These are phyloP conservation scores for Platygyra sinensis DNA, from an alignment of 64 coral and sea anemone genomes.

Conservation along the genomic window DNA sequence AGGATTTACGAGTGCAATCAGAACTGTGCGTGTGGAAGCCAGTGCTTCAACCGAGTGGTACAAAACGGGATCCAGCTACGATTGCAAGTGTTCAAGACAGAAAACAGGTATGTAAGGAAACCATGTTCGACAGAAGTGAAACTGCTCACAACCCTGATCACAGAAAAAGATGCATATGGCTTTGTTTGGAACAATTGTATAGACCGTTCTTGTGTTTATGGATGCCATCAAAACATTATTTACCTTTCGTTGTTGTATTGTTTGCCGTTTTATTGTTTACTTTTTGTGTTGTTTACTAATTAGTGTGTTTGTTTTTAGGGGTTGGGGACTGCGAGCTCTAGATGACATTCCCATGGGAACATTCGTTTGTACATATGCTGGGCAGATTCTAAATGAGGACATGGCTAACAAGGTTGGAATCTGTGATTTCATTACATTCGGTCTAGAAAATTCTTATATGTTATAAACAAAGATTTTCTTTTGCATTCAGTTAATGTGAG, in stretches of 20 bases:
- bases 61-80: slow-evolving; percentile 90
- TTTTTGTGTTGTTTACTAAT: neutral
- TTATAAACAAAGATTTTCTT: too few relatives aligned
- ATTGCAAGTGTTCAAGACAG: slow-evolving; percentile 96
- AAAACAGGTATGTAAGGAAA: slow-evolving; percentile 65
- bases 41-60: slow-evolving; percentile 95
- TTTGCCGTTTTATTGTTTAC: neutral
- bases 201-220: too few relatives aligned
- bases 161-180: neutral
- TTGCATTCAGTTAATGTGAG: too few relatives aligned
- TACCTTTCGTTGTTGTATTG: neutral
- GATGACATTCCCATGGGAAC: slow-evolving; percentile 91
- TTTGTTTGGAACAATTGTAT: too few relatives aligned
- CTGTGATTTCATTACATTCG: neutral
- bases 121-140: too few relatives aligned
- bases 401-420: slow-evolving; percentile 77
- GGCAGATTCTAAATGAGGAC: slow-evolving; percentile 97
- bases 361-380: slow-evolving; percentile 94
- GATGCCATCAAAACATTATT: too few relatives aligned
- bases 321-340: slow-evolving; percentile 83
- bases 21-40: slow-evolving; percentile 80
- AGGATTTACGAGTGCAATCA: slow-evolving; percentile 96
- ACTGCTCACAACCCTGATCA: neutral
- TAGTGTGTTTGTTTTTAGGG: slow-evolving; percentile 34
- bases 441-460: neutral